Evolutionary conservation across 2,113 vertebrate genomes (phyloP).

Genomic region (Eurypyga helias): DNA sequence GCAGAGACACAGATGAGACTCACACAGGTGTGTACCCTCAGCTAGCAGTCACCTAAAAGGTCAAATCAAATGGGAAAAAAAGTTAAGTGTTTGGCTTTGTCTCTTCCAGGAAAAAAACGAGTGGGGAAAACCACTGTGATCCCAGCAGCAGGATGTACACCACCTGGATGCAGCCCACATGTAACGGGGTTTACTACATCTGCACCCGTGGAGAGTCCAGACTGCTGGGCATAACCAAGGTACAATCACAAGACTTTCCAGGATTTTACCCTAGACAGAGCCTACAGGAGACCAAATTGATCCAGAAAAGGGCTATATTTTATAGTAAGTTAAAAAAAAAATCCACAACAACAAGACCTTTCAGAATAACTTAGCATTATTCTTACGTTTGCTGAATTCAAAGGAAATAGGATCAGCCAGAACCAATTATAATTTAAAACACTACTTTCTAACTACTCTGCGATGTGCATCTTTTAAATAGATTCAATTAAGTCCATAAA

Average conservation of each 20-base stretch:
- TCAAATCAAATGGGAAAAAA: background rate
- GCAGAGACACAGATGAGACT: background rate
- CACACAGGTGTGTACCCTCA: rapidly evolving
- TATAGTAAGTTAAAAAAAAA: background rate
- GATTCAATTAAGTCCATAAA: background rate
- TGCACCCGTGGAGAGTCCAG: background rate
- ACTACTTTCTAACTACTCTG: background rate
- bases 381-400: background rate
- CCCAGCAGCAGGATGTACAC: no score
- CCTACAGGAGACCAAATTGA: background rate
- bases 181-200: no score
- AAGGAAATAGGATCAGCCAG: background rate
- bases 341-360: background rate
- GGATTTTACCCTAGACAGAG: background rate
- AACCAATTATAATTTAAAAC: background rate
- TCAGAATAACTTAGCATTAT: background rate
- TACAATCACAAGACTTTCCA: background rate
- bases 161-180: no score
- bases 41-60: background rate
- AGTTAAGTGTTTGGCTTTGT: background rate
- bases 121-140: background rate
- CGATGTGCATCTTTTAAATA: background rate
- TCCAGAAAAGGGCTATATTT: background rate
- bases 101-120: background rate
- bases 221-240: background rate